phyloP scores from a whole-genome alignment of 2,888 invertebrate genomes.

The Drosophila paracracens region DNA sequence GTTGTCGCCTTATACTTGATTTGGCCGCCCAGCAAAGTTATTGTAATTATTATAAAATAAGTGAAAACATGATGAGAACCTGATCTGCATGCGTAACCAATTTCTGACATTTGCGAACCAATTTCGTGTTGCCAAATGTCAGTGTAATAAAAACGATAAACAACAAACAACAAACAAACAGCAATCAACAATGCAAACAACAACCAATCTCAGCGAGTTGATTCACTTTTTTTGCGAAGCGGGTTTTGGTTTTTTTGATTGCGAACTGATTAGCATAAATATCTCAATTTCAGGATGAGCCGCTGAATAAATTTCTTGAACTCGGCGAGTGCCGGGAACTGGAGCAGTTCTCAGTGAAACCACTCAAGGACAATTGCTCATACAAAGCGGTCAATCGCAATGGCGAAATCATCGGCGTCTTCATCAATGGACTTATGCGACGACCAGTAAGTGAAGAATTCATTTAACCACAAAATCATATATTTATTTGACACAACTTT shows the following conservation, averaged over 20 bases:
- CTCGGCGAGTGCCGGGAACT: slow-evolving; percentile 85
- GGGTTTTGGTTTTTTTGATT: slow-evolving; percentile 5
- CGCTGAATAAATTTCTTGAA: slow-evolving; percentile 83
- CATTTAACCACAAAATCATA: neutral
- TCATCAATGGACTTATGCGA: slow-evolving; percentile 86
- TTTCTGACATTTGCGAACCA: neutral
- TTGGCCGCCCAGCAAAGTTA: neutral
- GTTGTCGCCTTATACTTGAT: neutral
- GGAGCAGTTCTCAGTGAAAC: slow-evolving; percentile 86
- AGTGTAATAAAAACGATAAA: neutral
- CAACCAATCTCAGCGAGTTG: neutral
- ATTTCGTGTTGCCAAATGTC: neutral
- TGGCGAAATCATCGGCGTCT: slow-evolving; percentile 86
- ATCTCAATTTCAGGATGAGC: slow-evolving; percentile 82
- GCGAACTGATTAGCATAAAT: neutral
- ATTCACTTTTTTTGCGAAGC: neutral
- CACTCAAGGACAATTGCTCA: slow-evolving; percentile 86
- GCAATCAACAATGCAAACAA: neutral
- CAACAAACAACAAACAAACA: neutral
- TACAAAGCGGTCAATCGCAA: slow-evolving; percentile 86
- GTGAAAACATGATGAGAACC: slow-evolving; percentile 2
- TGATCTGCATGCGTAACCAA: slow-evolving; percentile 6
- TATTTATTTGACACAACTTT: neutral
- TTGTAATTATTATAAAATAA: neutral
- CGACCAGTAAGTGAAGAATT: slow-evolving; percentile 74